A percentile compares a stretch with the other conserved stretches of the same genome.
These are phyloP conservation scores for Antitype chi DNA, from an alignment of 2,888 invertebrate species.

Conservation along the genomic window DNA sequence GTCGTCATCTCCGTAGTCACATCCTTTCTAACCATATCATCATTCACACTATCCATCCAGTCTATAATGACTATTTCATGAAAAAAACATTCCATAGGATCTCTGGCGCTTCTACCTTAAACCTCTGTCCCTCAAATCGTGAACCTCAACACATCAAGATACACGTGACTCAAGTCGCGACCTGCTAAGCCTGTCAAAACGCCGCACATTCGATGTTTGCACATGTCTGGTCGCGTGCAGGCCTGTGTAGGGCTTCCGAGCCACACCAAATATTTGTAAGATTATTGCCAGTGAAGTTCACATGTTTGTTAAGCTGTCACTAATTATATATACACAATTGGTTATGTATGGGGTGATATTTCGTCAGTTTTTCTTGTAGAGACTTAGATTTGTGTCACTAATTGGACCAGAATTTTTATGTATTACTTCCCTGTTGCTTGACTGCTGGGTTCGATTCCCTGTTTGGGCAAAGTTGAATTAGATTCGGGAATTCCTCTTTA, in stretches of 20 bases:
- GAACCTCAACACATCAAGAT: too few species aligned
- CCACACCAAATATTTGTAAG: slow-evolving; percentile 44
- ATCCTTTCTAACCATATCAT: too few species aligned
- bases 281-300: slow-evolving; percentile 17
- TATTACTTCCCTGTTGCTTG: neutral
- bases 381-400: neutral
- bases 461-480: neutral
- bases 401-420: neutral
- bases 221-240: slow-evolving; percentile 45
- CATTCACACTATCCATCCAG: too few species aligned
- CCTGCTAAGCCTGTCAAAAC: slow-evolving; percentile 41
- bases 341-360: slow-evolving; percentile 3
- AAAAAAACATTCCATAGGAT: too few species aligned
- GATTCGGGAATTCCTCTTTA: neutral
- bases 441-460: neutral
- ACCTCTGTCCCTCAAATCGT: too few species aligned
- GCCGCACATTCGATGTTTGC: slow-evolving; percentile 5
- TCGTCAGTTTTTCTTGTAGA: neutral
- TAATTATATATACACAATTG: slow-evolving; percentile 34
- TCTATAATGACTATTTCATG: too few species aligned
- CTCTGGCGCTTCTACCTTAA: too few species aligned
- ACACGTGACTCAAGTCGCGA: neutral
- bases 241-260: slow-evolving; percentile 45
- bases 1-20: too few species aligned
- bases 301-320: slow-evolving; percentile 22